Evolutionary conservation across 2,888 invertebrate species (phyloP).

Genomic region (Tipula helvola): DNA sequence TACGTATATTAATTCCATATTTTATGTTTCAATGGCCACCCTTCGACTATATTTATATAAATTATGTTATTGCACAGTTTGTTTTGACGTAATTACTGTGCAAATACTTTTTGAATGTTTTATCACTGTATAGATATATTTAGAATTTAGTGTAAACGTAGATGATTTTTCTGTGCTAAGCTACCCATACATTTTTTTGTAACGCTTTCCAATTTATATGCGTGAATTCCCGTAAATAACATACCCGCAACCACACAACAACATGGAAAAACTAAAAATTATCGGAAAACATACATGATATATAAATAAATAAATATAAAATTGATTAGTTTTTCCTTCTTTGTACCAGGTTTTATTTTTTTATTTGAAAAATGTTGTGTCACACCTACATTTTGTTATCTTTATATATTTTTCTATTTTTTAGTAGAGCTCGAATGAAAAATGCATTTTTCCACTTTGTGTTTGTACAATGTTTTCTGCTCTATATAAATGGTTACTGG

Average conservation of each 20-base stretch:
- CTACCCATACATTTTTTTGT: background rate
- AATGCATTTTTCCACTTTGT: background rate
- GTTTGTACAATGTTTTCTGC: background rate
- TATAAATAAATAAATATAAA: background rate
- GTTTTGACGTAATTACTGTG: background rate
- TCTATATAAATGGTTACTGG: background rate
- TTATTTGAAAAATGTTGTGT: background rate
- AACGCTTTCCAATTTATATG: no score
- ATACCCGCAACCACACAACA: background rate
- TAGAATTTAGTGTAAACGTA: background rate
- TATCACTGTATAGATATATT: background rate
- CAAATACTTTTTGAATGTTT: background rate
- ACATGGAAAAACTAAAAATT: background rate
- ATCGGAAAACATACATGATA: background rate
- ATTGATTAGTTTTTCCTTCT: background rate
- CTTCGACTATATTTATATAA: background rate
- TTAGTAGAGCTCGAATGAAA: background rate
- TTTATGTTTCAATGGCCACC: background rate
- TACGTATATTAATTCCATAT: background rate
- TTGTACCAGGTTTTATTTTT: background rate
- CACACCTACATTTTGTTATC: conserved; percentile 4
- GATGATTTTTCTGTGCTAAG: background rate
- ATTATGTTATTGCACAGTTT: background rate
- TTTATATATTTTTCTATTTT: background rate
- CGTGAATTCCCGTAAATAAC: background rate